Conservation (phyloP, 1,140 invertebrate species). For the Drosophila insularis region DNA sequence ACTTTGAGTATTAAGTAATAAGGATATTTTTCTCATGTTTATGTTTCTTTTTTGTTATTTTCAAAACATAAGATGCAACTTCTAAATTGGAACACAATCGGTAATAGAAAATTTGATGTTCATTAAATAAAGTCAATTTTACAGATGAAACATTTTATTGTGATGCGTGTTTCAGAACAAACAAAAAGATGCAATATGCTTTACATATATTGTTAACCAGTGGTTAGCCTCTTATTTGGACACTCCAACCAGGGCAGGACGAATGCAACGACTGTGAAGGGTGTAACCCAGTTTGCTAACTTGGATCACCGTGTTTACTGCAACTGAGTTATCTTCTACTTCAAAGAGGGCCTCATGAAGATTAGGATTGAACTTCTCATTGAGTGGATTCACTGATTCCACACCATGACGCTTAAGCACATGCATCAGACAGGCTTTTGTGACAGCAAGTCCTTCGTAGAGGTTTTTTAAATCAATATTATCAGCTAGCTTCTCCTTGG, state of each 20-base stretch:
- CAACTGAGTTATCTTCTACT: slow-evolving; percentile 91
- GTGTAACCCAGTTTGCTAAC: slow-evolving; percentile 99
- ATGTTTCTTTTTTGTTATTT: too few relatives aligned
- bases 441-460: slow-evolving; percentile 95
- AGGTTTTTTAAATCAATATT: slow-evolving; percentile 94
- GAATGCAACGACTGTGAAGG: slow-evolving; percentile 94
- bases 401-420: slow-evolving; percentile 96
- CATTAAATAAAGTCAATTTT: too few relatives aligned
- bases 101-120: slow-evolving; percentile 46
- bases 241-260: slow-evolving; percentile 97
- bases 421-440: slow-evolving; percentile 91
- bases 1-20: too few relatives aligned
- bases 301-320: slow-evolving; percentile 93
- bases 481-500: slow-evolving; percentile 89
- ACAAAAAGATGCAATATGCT: background rate
- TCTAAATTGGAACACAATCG: slow-evolving; percentile 37
- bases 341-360: slow-evolving; percentile 97
- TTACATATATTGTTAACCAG: slow-evolving; percentile 2
- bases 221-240: slow-evolving; percentile 84
- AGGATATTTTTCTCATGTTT: too few relatives aligned
- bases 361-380: slow-evolving; percentile 98
- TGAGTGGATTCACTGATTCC: slow-evolving; percentile 90
- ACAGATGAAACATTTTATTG: too few relatives aligned
- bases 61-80: slow-evolving; percentile 44
- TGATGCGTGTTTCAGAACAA: too few relatives aligned